Evolutionary conservation across 2,113 vertebrate genomes (phyloP), one percentile per base, ranked within the genome.

Genomic region (Clupea harengus): DNA sequence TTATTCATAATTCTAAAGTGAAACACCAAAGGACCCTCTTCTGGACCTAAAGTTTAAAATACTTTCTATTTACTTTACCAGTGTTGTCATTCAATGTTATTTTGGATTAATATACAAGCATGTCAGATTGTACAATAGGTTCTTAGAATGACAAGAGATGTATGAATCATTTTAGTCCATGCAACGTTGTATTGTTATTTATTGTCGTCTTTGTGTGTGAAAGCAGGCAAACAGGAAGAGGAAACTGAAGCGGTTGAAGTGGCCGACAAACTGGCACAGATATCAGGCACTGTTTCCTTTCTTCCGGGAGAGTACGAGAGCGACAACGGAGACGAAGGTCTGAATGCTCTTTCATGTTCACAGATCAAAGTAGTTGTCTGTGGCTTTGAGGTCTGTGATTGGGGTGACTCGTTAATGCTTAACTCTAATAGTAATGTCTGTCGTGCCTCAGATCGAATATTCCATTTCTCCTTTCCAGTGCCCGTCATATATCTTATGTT

Each of bases 241-340:
- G 32, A 15, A 49, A 72, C 52, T 0, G 2, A 82, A 0, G 5
- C 92, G 2, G 86, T 84, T 0, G 9, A 85, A 0, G 78, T 92
- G 0, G 93, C 84, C 0, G n/a, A 4, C 4, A 82, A 13, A 9
- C 84, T 96, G 84, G 86, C 81, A 0, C 20, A 87, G 52, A 88
- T 96, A 25, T 89, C 85, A 0, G 87, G 91, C 47, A 86, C 92
- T 1, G 84, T 95, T 85, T 44, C 84, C 6, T 89, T 94, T 49
- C 0, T 0, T 1, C 57, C 64, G 20, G 75, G 87, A 0, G 85
- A 91, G 0, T 0, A 92, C 0, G 93, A 95, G 85, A 0, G 22
- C 0, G 94, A 95, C 80, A 0, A 85, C 0, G 17, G 1, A 39
- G 39, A 39, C 1, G 45, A 89, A 0, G 91, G 94, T 95, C 83